Evolutionary conservation across 2,888 invertebrate species (phyloP), one percentile per base, ranked within the genome.

Genomic region (Orthosia gracilis): DNA sequence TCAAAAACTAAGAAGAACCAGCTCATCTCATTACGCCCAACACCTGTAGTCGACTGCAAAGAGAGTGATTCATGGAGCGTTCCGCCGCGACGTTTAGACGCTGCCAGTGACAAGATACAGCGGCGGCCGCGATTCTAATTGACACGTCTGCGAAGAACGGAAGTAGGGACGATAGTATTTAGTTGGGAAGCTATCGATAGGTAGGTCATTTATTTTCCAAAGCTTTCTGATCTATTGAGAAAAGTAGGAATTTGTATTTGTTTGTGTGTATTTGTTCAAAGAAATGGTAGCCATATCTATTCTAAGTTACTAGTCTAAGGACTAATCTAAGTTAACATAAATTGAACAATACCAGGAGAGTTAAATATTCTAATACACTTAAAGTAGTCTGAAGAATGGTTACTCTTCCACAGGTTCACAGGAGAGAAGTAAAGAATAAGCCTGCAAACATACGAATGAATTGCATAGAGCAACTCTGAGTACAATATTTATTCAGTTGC

Each of bases 71-170:
- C 78, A 78, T 57, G 55, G 67, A 64, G 52, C 55, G 18, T 49
- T 66, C 59, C 71, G 65, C 50, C 26, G 61, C 47, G 59, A 87
- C 87, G 82, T 89, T 89, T 88, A 89, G 84, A 83, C 87, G 88
- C 80, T 86, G 84, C 82, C 76, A n/a, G 80, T 90, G 90, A 91
- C 91, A 89, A 89, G 90, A 90, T 88, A 90, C 88, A 85, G 80
- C 87, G 83, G 73, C 70, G 83, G 83, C 83, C 79, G 84, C 86
- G 83, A 86, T 84, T 87, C 92, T 94, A 94, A 94, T 94, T 94
- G 94, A 94, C 93, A 92, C 90, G 91, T 93, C 92, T 91, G 88
- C 85, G 69, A 81, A 86, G 79, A 74, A 76, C 86, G 88, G 89
- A 90, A 88, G 82, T 83, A 89, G 87, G 77, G 86, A 78, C 66